A percentile compares a stretch with the other conserved stretches of the same genome.
Conservation (phyloP, 2,797 vertebrate species). For the Rhinoraja longicauda region DNA sequence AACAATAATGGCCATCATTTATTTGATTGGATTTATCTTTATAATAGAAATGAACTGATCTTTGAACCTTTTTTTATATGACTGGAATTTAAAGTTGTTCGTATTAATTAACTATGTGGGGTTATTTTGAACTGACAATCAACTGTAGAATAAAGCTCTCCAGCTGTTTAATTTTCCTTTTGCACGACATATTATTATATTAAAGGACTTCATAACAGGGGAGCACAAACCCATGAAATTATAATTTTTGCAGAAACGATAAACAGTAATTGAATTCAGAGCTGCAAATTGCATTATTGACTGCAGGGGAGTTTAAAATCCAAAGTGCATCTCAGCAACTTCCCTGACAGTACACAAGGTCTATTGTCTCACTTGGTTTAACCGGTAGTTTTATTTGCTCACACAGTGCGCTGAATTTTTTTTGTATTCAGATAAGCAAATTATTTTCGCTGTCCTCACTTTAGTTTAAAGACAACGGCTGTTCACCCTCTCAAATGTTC, state of each 20-base stretch:
- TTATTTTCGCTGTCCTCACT: neutral
- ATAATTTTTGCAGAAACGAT: constrained; percentile 26
- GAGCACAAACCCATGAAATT: constrained; percentile 32
- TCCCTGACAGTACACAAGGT: constrained; percentile 1
- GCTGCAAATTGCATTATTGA: constrained; percentile 10
- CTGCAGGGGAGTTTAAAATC: constrained; percentile 5
- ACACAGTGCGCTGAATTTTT: neutral
- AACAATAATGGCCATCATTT: neutral
- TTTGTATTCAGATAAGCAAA: constrained; percentile 8
- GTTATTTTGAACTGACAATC: neutral
- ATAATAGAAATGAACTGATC: constrained; percentile 24
- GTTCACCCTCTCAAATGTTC: neutral
- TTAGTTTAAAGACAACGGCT: neutral
- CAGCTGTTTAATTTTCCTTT: constrained; percentile 2
- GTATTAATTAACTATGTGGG: constrained; percentile 3
- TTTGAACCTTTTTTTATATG: neutral
- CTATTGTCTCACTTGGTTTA: constrained; percentile 42
- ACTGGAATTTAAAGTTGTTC: neutral
- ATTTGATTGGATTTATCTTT: neutral
- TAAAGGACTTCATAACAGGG: constrained; percentile 3
- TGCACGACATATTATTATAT: neutral
- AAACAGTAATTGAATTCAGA: constrained; percentile 33
- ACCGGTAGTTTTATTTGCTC: constrained; percentile 39
- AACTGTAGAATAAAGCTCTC: neutral
- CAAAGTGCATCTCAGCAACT: neutral